phyloP scores from a whole-genome alignment of 1,140 invertebrate genomes.

The Amphibalanus amphitrite region DNA sequence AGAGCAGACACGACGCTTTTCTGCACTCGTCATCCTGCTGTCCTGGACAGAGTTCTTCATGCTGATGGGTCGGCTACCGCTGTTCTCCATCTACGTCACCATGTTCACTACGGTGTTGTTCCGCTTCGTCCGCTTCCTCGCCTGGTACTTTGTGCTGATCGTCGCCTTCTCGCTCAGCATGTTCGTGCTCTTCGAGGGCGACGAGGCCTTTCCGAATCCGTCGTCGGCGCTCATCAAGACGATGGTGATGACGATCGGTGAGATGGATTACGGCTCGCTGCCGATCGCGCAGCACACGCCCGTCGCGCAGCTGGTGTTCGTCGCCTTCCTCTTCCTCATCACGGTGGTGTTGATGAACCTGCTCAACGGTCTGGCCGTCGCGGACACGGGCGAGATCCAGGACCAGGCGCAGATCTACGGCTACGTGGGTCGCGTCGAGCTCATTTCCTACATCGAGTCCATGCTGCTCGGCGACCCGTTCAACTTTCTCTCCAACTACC shows the following conservation, averaged over 20 bases:
- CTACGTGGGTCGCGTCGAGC: constrained; percentile 43
- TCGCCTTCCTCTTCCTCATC: constrained; percentile 23
- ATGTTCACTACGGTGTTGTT: constrained; percentile 20
- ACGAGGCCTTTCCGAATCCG: constrained; percentile 16
- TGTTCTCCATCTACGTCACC: constrained; percentile 36
- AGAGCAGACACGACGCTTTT: constrained; percentile 32
- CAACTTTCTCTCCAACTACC: constrained; percentile 10
- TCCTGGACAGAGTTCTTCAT: constrained; percentile 54
- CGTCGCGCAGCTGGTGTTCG: constrained; percentile 20
- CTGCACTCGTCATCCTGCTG: constrained; percentile 47
- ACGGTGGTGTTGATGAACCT: constrained; percentile 23
- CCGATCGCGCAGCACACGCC: constrained; percentile 15
- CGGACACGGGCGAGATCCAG: constrained; percentile 20
- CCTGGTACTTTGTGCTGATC: constrained; percentile 20
- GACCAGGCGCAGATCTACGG: constrained; percentile 51
- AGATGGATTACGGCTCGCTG: constrained; percentile 20
- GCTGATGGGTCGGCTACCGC: constrained; percentile 50
- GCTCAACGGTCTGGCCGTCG: constrained; percentile 23
- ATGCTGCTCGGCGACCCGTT: constrained; percentile 35
- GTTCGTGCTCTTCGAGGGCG: constrained; percentile 21
- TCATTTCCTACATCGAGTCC: constrained; percentile 52
- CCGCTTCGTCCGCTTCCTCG: constrained; percentile 20
- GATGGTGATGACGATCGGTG: constrained; percentile 20
- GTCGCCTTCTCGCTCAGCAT: constrained; percentile 23
- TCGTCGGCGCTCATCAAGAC: constrained; percentile 18